Conservation (phyloP, 2,113 vertebrate species). For the Xiphophorus maculatus region DNA sequence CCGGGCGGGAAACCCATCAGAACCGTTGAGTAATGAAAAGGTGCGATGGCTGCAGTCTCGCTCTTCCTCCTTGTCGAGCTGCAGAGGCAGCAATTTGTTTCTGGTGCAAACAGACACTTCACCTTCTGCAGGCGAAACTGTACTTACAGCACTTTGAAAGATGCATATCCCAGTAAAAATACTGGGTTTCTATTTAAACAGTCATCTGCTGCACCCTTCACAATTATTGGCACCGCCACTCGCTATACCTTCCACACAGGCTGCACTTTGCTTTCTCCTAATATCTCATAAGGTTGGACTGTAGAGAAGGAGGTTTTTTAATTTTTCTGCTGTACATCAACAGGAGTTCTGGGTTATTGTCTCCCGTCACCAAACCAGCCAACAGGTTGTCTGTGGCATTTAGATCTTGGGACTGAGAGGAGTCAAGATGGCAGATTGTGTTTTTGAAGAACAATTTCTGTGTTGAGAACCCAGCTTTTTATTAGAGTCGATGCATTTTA, state of each 20-base stretch:
- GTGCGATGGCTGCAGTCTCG: slow-evolving; percentile 35
- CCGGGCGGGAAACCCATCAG: slow-evolving; percentile 20
- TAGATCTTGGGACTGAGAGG: too few relatives aligned
- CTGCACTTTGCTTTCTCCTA: background rate
- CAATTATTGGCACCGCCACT: background rate
- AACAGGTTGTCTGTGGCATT: too few relatives aligned
- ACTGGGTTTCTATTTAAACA: background rate
- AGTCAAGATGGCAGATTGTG: too few relatives aligned
- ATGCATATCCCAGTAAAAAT: slow-evolving; percentile 11
- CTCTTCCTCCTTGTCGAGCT: slow-evolving; percentile 45
- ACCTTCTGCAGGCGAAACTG: background rate
- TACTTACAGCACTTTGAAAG: slow-evolving; percentile 37
- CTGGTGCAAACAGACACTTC: slow-evolving; percentile 8
- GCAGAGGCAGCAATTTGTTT: slow-evolving; percentile 54
- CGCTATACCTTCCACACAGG: background rate
- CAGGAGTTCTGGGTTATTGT: background rate
- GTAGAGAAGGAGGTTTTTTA: background rate
- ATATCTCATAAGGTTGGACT: background rate
- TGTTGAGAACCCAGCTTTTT: too few relatives aligned
- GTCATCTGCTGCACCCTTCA: background rate
- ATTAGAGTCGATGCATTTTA: too few relatives aligned
- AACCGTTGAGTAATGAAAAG: slow-evolving; percentile 50
- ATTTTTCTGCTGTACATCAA: background rate
- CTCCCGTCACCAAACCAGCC: too few relatives aligned
- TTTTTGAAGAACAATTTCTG: too few relatives aligned